phyloP scores from a whole-genome alignment of 1,140 invertebrate genomes.

The Hormaphis cornu region DNA sequence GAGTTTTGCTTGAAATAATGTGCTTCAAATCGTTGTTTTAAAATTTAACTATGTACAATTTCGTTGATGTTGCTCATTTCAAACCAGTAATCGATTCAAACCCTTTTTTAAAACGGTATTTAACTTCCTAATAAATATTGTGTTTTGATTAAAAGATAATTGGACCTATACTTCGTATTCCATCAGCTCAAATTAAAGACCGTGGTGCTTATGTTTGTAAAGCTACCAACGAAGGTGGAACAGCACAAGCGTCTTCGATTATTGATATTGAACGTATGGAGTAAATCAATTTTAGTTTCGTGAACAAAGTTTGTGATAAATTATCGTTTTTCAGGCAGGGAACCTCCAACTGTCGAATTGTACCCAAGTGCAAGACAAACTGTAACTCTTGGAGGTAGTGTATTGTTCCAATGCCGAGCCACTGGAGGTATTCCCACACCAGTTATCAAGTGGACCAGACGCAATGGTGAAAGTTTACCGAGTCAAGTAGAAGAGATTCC shows the following conservation, averaged over 20 bases:
- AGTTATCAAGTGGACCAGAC: slow-evolving; percentile 62
- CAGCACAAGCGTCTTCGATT: slow-evolving; percentile 57
- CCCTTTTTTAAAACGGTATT: no score
- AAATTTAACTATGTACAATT: no score
- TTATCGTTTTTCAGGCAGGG: slow-evolving; percentile 54
- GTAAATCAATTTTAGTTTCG: not conserved
- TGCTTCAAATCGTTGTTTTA: no score
- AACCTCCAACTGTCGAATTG: slow-evolving; percentile 65
- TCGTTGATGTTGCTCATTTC: no score
- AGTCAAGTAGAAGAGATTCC: slow-evolving; percentile 57
- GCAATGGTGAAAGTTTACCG: slow-evolving; percentile 55
- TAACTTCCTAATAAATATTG: no score
- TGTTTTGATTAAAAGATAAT: slow-evolving; percentile 52
- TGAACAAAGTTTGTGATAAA: not conserved
- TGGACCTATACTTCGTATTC: slow-evolving; percentile 60
- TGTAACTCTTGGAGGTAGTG: slow-evolving; percentile 55
- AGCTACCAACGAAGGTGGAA: slow-evolving; percentile 50
- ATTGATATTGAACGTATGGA: slow-evolving; percentile 80
- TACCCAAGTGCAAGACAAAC: slow-evolving; percentile 58
- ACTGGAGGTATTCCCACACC: slow-evolving; percentile 67
- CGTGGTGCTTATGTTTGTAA: slow-evolving; percentile 70
- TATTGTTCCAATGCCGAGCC: slow-evolving; percentile 67
- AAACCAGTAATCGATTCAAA: no score
- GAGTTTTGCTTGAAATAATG: no score
- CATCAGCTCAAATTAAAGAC: slow-evolving; percentile 60